Evolutionary conservation across 2,113 vertebrate genomes (phyloP).

Genomic region (Petroica traversi): DNA sequence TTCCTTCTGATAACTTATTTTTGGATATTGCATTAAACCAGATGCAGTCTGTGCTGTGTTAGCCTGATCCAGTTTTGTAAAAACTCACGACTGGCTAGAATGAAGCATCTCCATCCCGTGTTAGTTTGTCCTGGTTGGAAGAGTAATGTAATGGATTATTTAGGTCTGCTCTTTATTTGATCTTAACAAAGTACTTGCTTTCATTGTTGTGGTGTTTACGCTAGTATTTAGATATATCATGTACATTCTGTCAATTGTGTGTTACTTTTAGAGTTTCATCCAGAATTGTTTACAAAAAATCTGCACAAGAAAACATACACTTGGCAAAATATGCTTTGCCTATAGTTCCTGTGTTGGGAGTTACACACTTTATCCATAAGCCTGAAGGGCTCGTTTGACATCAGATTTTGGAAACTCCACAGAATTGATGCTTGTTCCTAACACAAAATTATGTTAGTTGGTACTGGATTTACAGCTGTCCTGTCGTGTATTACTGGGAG

Average conservation of each 20-base stretch:
- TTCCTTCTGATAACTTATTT: background rate
- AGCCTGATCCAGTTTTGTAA: background rate
- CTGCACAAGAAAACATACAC: background rate
- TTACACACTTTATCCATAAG: background rate
- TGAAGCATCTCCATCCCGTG: background rate
- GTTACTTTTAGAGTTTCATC: background rate
- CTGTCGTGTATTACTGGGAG: background rate
- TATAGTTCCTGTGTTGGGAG: background rate
- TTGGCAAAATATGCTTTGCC: background rate
- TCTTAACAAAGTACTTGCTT: background rate
- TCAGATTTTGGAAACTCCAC: background rate
- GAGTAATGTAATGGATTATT: background rate
- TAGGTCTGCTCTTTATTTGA: background rate
- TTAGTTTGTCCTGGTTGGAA: background rate
- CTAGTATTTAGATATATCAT: background rate
- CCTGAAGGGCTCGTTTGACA: accelerated
- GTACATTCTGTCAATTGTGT: background rate
- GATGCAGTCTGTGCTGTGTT: background rate
- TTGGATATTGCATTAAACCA: background rate
- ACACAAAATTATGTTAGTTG: background rate
- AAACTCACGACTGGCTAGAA: background rate
- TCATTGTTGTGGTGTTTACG: background rate
- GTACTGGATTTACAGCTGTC: background rate
- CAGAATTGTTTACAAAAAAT: background rate
- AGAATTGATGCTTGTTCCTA: background rate